Conservation (phyloP, 1,140 invertebrate species). For the Diabrotica undecimpunctata region DNA sequence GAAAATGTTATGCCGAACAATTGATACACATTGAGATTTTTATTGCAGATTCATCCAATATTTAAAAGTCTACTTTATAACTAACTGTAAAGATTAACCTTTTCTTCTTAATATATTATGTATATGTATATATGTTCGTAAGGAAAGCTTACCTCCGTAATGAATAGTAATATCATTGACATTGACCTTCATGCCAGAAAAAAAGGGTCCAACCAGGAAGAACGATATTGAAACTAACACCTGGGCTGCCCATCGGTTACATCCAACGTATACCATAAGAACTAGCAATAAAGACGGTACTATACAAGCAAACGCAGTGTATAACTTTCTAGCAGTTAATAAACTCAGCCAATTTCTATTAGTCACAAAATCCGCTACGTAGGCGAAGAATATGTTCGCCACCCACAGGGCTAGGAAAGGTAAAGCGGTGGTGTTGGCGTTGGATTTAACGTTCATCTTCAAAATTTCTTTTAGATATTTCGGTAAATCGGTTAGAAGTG, state of each 20-base stretch:
- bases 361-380: conserved; percentile 13
- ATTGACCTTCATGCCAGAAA: conserved; percentile 12
- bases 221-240: conserved; percentile 9
- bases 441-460: conserved; percentile 21
- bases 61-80: no score
- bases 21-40: no score
- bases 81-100: no score
- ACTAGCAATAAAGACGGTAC: conserved; percentile 14
- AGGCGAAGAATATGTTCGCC: conserved; percentile 8
- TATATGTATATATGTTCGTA: no score
- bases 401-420: conserved; percentile 30
- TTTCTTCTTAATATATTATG: no score
- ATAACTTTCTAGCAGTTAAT: conserved; percentile 18
- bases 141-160: not conserved
- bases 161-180: conserved; percentile 13
- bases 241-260: conserved; percentile 16
- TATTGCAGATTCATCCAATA: no score
- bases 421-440: conserved; percentile 17
- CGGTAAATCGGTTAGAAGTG: conserved; percentile 27
- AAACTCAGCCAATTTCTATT: conserved; percentile 8
- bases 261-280: conserved; percentile 23
- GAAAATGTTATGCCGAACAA: no score
- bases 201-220: conserved; percentile 12
- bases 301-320: conserved; percentile 21
- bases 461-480: conserved; percentile 31